phyloP scores from a whole-genome alignment of 1,140 invertebrate genomes.

The Gonatopus flavifemur region DNA sequence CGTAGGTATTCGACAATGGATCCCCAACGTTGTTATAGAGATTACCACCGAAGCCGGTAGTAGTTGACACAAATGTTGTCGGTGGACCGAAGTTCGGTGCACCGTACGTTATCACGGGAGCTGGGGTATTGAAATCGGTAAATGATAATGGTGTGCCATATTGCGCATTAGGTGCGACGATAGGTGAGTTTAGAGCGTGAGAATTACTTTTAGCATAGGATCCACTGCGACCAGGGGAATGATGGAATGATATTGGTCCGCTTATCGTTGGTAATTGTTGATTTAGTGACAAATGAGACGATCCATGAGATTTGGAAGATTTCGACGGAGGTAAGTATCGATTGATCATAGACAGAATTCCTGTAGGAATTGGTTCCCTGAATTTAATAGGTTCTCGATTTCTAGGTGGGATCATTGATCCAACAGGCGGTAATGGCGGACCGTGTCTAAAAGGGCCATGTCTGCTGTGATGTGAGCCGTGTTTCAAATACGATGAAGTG shows the following conservation, averaged over 20 bases:
- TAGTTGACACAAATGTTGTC: constrained; percentile 33
- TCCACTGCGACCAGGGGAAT: constrained; percentile 7
- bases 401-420: constrained; percentile 47
- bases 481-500: constrained; percentile 23
- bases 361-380: constrained; percentile 68
- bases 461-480: constrained; percentile 21
- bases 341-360: constrained; percentile 58
- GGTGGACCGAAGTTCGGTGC: constrained; percentile 50
- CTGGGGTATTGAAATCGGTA: constrained; percentile 47
- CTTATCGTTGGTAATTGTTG: constrained; percentile 39
- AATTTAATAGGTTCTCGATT: constrained; percentile 60
- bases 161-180: constrained; percentile 48
- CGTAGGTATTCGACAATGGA: constrained; percentile 40
- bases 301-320: constrained; percentile 35
- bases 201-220: constrained; percentile 18
- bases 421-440: constrained; percentile 52
- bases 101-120: constrained; percentile 48
- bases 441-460: constrained; percentile 61
- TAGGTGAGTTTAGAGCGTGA: constrained; percentile 25
- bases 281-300: constrained; percentile 26
- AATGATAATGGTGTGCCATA: constrained; percentile 52
- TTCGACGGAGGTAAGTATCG: constrained; percentile 55
- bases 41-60: constrained; percentile 35
- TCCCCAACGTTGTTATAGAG: constrained; percentile 39
- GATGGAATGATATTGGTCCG: constrained; percentile 37